A percentile compares a stretch with the other conserved stretches of the same genome.
Evolutionary conservation across 2,113 vertebrate genomes (phyloP).

Genomic region (Muscicapa adusta): DNA sequence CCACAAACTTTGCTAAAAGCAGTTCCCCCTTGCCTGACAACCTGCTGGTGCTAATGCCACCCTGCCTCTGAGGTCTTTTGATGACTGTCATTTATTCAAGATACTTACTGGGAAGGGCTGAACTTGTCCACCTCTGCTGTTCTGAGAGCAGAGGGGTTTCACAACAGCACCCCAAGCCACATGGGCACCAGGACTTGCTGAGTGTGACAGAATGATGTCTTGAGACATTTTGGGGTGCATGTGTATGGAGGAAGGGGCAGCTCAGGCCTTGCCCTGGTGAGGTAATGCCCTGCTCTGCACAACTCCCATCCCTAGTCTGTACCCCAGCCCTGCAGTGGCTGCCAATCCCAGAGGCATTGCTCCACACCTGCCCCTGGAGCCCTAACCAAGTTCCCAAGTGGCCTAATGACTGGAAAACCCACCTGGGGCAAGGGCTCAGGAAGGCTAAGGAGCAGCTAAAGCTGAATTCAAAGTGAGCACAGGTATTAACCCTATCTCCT

Average conservation of each 20-base stretch:
- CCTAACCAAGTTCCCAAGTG: neutral
- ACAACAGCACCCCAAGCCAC: neutral
- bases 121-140: neutral
- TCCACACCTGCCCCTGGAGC: neutral
- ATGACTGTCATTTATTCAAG: neutral
- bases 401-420: neutral
- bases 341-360: neutral
- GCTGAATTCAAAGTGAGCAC: neutral
- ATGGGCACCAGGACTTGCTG: neutral
- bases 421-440: neutral
- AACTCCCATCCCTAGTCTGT: neutral
- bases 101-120: neutral
- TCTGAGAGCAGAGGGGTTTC: neutral
- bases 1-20: neutral
- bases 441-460: neutral
- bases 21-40: neutral
- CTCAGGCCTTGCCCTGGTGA: neutral
- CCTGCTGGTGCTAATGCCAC: neutral
- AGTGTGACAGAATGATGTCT: neutral
- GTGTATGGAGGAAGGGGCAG: neutral
- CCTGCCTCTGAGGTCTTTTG: neutral
- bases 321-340: neutral
- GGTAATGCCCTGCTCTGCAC: neutral
- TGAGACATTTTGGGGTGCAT: neutral
- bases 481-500: neutral